Base-by-base conservation (phyloP, 2,797 vertebrate species). In the Cetoscarus ocellatus region DNA sequence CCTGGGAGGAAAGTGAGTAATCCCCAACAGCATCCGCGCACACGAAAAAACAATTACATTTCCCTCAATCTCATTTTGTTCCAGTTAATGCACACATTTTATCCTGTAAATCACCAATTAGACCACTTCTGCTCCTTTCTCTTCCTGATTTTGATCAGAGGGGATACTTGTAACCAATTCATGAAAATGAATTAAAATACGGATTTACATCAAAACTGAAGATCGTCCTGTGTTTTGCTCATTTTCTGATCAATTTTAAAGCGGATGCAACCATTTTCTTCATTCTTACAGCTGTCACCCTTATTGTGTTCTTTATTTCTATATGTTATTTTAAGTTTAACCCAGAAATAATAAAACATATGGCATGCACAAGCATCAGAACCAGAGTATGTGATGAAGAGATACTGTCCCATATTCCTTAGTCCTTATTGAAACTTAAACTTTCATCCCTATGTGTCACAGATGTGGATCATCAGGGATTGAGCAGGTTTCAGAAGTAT, bases 1-100 rank as follows among this genome's bases (percentile, higher is more conserved):
- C 85, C 86, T 67, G 14, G 77, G 61, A 79, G 73, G 71, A 87
- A 83, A 86, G 67, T 75, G 75, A 84, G 65, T 90, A 89, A 91
- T 92, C 87, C 82, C 53, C 74, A 57, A 61, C 60, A 81, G 77
- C 56, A 8, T 79, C 72, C 65, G 66, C 15, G 18, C 63, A 47
- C 72, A 34, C 77, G 56, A 73, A 71, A 39, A 78, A 84, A 84
- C 76, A 64, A 77, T 83, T 70, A 72, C 39, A 82, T 67, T 81
- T 87, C 75, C 74, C 51, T 68, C 49, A 43, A 42, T 75, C 59
- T 76, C 17, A 10, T 70, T 75, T 62, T 76, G 58, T 60, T 75
- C 64, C 47, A 55, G 45, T 82, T 74, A 80, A 64, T 53, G 19
- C 67, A n/a, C 18, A 58, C 65, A 55, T 84, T 61, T 68, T 54